A percentile compares a stretch with the other conserved stretches of the same genome.
These are phyloP conservation scores for Euschistus heros DNA, from an alignment of 1,140 invertebrate genomes.

Conservation along the genomic window DNA sequence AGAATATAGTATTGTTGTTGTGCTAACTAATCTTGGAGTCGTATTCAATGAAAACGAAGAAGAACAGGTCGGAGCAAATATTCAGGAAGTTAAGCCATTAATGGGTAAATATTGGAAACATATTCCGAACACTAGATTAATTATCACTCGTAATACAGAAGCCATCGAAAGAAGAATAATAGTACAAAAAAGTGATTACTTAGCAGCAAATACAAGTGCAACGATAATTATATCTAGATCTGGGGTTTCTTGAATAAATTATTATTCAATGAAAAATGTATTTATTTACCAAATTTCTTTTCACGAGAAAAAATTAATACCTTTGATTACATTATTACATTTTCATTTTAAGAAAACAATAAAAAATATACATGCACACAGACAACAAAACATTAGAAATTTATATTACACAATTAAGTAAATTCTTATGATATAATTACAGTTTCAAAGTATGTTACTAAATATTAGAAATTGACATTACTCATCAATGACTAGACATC, in stretches of 20 bases:
- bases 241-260: neutral
- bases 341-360: too few species aligned
- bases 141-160: conserved; percentile 7
- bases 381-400: too few species aligned
- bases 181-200: conserved; percentile 23
- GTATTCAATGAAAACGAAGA: conserved; percentile 19
- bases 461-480: too few species aligned
- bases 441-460: too few species aligned
- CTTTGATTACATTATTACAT: too few species aligned
- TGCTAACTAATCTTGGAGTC: conserved; percentile 26
- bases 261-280: too few species aligned
- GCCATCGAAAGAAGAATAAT: neutral
- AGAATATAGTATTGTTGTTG: conserved; percentile 13
- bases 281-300: too few species aligned
- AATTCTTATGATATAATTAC: too few species aligned
- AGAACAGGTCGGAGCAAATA: neutral
- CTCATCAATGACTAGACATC: too few species aligned
- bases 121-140: conserved; percentile 24
- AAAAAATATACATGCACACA: too few species aligned
- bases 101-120: conserved; percentile 31
- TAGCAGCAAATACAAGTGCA: neutral
- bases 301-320: neutral
- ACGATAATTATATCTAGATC: neutral
- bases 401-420: too few species aligned
- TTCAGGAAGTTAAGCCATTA: conserved; percentile 24